phyloP scores from a whole-genome alignment of 2,888 invertebrate genomes.

The Andrena bicolor region DNA sequence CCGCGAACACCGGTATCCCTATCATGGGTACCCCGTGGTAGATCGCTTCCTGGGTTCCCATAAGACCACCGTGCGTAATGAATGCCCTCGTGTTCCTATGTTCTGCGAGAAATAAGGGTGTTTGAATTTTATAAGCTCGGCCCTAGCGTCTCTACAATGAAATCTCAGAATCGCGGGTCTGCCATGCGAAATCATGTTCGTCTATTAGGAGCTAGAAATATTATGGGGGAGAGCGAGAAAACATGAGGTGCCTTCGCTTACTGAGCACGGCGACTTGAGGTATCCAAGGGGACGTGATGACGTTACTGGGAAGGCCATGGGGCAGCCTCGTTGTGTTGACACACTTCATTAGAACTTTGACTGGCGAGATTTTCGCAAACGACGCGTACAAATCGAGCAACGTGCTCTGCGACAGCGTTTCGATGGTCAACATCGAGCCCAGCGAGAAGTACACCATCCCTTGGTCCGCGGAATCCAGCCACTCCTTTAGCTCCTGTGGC shows the following conservation, averaged over 20 bases:
- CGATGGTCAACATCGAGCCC: not conserved
- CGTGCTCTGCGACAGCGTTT: not conserved
- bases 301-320: not conserved
- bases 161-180: no score
- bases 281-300: not conserved
- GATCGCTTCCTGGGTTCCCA: conserved; percentile 74
- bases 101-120: conserved; percentile 38
- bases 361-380: not conserved
- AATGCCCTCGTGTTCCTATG: conserved; percentile 83
- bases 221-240: not conserved
- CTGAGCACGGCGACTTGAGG: not conserved
- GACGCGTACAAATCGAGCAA: not conserved
- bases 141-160: no score
- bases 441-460: not conserved
- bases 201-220: not conserved
- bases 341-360: conserved; percentile 5
- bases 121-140: not conserved
- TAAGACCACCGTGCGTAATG: conserved; percentile 75
- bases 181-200: not conserved
- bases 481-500: not conserved
- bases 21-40: conserved; percentile 72
- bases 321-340: not conserved
- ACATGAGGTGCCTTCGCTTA: not conserved
- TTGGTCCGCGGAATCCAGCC: not conserved
- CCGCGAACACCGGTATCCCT: conserved; percentile 73